phyloP scores from a whole-genome alignment of 2,888 invertebrate species.

The Pammene aurita region DNA sequence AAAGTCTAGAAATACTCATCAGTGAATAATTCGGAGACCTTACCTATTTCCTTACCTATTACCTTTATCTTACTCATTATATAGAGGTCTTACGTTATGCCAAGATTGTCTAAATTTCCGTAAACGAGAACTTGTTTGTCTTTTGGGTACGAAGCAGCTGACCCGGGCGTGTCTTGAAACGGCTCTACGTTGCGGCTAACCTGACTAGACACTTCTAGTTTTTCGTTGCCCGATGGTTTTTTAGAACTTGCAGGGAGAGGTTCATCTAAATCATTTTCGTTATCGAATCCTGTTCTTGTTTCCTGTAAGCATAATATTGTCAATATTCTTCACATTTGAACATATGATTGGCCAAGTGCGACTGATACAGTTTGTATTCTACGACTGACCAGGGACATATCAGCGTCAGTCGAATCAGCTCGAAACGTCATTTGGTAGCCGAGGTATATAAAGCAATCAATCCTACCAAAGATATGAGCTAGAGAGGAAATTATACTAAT shows the following conservation, averaged over 20 bases:
- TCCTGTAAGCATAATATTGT: neutral
- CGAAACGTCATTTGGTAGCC: no score
- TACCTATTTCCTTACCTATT: no score
- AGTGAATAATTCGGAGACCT: no score
- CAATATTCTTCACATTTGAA: no score
- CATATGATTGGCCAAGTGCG: no score
- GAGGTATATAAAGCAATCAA: no score
- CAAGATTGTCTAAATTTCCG: slow-evolving; percentile 57
- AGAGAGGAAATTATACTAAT: no score
- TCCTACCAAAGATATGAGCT: no score
- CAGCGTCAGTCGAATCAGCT: no score
- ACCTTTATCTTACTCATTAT: neutral
- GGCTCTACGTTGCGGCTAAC: neutral
- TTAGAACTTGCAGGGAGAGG: neutral
- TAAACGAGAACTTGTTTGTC: slow-evolving; percentile 52
- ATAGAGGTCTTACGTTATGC: slow-evolving; percentile 57
- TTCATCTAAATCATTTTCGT: neutral
- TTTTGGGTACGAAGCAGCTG: slow-evolving; percentile 57
- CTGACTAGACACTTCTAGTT: neutral
- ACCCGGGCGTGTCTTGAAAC: slow-evolving; percentile 42
- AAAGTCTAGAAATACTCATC: no score
- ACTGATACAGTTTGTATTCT: no score
- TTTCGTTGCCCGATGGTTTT: neutral
- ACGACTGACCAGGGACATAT: no score
- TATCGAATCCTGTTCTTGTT: neutral